Evolutionary conservation across 92 coral and sea anemone genomes (phyloP), one percentile per base, ranked within the genome.

Genomic region (Phymanthus crucifer): DNA sequence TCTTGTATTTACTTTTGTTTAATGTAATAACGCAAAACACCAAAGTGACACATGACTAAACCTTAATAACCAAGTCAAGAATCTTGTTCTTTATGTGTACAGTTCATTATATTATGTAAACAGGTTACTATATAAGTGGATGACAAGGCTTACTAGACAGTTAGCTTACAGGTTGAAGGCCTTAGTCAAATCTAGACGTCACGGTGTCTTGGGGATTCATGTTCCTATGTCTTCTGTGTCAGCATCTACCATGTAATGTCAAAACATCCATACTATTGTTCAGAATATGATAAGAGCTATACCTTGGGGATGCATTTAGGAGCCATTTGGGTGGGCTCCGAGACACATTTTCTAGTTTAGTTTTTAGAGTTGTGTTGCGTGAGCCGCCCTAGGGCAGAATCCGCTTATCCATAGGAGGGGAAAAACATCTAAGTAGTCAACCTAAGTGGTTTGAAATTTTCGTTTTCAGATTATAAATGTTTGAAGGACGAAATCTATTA

Each of bases 81-180:
- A 26, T 24, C 29, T 61, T 61, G 27, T 29, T 54, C 6, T 54
- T 1, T 21, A 14, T 54, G 64, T 54, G 64, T 54, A 21, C 16
- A 61, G 68, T 61, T 27, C 68, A 61, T 61, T 13, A 61, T n/a
- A 24, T 61, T 29, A 18, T 61, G 68, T 61, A 61, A 61, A 61
- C 68, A 61, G 19, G 68, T 61, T 61, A 61, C 17, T 61, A 3
- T 27, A 61, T 1, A 27, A 61, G 36, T 61, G 33, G 64, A 54
- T 21, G 64, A 54, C 64, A 54, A 54, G 26, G 68, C 29, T 61
- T 27, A 29, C 68, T 5, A 61, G 36, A 61, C 68, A 61, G 33
- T 61, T 54, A 54, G 26, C 29, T 61, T 9, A 61, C 29, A 29
- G 10, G 32, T 61, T 61, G 64, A 54, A 54, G 64, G 27, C 29